phyloP scores from a whole-genome alignment of 2,797 vertebrate species.

The Propithecus perrieri region DNA sequence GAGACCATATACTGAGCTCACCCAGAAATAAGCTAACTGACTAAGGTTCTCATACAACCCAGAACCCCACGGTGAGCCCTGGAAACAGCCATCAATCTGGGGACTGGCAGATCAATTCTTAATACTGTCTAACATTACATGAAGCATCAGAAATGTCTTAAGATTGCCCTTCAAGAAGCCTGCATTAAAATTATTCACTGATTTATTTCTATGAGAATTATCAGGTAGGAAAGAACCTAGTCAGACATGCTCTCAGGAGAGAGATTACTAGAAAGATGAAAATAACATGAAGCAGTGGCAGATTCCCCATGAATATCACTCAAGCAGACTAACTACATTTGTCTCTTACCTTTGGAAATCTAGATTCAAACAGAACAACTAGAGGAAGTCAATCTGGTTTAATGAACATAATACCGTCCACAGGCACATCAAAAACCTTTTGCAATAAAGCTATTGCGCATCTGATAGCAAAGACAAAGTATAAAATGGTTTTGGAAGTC shows the following conservation, averaged over 20 bases:
- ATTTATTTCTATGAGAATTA: constrained; percentile 76
- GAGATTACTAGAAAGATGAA: constrained; percentile 71
- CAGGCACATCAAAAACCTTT: constrained; percentile 24
- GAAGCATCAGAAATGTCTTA: constrained; percentile 54
- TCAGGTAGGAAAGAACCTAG: constrained; percentile 68
- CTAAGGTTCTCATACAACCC: background rate
- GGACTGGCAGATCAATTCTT: background rate
- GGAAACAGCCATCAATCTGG: background rate
- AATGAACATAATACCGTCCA: constrained; percentile 13
- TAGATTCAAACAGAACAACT: constrained; percentile 44
- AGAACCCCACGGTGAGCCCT: background rate
- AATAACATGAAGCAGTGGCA: constrained; percentile 58
- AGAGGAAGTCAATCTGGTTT: constrained; percentile 22
- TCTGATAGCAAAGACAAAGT: background rate
- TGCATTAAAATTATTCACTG: constrained; percentile 64
- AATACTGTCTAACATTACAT: background rate
- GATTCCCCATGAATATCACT: constrained; percentile 60
- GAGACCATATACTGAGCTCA: background rate
- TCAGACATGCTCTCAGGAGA: constrained; percentile 76
- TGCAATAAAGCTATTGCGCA: background rate
- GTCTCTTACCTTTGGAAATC: constrained; percentile 57
- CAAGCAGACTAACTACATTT: constrained; percentile 54
- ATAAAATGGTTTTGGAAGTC: constrained; percentile 37
- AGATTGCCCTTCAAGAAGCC: constrained; percentile 57
- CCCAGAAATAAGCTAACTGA: background rate